Percentiles rank a stretch among this genome's conserved stretches.
These are phyloP conservation scores for Parnassius smintheus DNA, from an alignment of 2,888 invertebrate species.

Conservation along the genomic window DNA sequence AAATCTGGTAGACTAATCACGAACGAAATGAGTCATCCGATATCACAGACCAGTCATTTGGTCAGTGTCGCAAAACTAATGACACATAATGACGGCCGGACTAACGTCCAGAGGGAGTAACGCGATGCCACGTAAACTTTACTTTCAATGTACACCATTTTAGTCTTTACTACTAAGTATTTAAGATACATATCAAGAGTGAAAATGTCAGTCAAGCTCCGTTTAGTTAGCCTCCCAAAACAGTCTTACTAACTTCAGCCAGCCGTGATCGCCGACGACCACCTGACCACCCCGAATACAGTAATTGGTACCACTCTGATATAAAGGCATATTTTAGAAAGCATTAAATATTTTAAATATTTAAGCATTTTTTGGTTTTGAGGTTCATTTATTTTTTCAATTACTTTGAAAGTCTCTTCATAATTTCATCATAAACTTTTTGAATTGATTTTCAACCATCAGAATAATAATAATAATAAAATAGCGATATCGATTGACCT, in stretches of 20 bases:
- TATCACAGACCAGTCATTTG: conserved; percentile 78
- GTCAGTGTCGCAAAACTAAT: conserved; percentile 81
- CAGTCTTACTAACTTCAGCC: conserved; percentile 60
- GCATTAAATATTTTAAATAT: too few relatives aligned
- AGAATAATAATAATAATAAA: too few relatives aligned
- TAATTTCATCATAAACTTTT: too few relatives aligned
- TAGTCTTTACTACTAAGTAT: conserved; percentile 44
- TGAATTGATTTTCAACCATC: too few relatives aligned
- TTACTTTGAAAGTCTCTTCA: too few relatives aligned
- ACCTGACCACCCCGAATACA: conserved; percentile 61
- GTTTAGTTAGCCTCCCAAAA: conserved; percentile 63
- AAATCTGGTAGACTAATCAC: conserved; percentile 72
- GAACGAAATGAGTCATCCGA: conserved; percentile 76
- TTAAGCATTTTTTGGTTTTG: too few relatives aligned
- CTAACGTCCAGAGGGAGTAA: conserved; percentile 60
- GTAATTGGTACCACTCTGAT: conserved; percentile 53
- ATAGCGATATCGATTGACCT: too few relatives aligned
- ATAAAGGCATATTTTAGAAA: too few relatives aligned
- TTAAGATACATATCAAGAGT: conserved; percentile 32
- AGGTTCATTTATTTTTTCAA: too few relatives aligned
- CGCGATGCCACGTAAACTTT: conserved; percentile 38
- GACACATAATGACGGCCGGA: conserved; percentile 77
- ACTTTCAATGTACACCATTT: conserved; percentile 38
- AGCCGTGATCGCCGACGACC: conserved; percentile 56
- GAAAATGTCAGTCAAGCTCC: conserved; percentile 68